Evolutionary conservation across 1,140 invertebrate species (phyloP).

Genomic region (Yoshiicerus persimilis): DNA sequence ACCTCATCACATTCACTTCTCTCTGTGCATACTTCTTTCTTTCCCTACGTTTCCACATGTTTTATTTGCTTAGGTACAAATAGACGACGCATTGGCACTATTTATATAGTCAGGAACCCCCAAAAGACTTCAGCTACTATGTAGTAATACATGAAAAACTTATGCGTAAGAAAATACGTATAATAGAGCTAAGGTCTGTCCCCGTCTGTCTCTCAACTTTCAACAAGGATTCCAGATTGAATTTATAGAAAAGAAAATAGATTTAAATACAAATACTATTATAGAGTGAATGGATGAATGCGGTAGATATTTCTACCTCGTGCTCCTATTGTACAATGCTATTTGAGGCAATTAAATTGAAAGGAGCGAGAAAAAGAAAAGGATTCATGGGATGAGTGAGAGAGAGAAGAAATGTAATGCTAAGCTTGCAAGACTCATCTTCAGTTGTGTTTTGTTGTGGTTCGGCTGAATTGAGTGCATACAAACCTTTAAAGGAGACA

Average conservation of each 20-base stretch:
- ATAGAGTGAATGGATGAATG: neutral
- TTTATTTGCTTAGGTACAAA: neutral
- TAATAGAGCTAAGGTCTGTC: neutral
- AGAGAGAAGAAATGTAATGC: conserved; percentile 6
- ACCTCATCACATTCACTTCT: neutral
- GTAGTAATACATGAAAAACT: neutral
- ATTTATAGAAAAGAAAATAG: conserved; percentile 25
- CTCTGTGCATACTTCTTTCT: neutral
- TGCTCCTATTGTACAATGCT: conserved; percentile 27
- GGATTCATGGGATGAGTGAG: conserved; percentile 16
- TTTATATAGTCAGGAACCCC: neutral
- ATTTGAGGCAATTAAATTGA: conserved; percentile 47
- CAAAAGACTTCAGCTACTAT: neutral
- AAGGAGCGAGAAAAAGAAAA: conserved; percentile 32
- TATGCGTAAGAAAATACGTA: neutral
- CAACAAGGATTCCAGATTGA: neutral
- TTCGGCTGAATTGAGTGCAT: neutral
- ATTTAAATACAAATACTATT: neutral
- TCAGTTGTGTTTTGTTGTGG: conserved; percentile 19
- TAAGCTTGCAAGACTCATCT: neutral
- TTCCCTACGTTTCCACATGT: neutral
- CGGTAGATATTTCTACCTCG: conserved; percentile 31
- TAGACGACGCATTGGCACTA: neutral
- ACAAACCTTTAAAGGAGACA: conserved; percentile 1
- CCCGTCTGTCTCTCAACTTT: neutral